Evolutionary conservation across 2,888 invertebrate species (phyloP).

Genomic region (Mechanitis messenoides): DNA sequence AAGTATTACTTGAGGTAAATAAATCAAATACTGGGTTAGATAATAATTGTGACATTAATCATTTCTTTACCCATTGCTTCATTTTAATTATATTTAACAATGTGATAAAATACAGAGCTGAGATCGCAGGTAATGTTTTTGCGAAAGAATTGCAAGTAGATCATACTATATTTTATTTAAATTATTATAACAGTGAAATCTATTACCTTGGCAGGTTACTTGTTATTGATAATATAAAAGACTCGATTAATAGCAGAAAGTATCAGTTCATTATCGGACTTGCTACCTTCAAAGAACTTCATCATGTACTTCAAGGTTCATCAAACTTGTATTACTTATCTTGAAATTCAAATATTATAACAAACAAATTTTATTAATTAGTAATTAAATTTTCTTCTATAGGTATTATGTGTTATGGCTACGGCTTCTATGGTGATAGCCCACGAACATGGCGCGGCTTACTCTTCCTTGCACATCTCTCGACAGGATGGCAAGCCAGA

Average conservation of each 20-base stretch:
- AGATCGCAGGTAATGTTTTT: conserved; percentile 35
- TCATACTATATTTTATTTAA: conserved; percentile 40
- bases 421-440: conserved; percentile 42
- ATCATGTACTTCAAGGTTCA: conserved; percentile 65
- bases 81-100: conserved; percentile 15
- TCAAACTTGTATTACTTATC: background rate
- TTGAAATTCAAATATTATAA: background rate
- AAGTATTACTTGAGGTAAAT: too few relatives aligned
- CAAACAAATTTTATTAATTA: background rate
- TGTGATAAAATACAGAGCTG: conserved; percentile 9
- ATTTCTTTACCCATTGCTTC: conserved; percentile 13
- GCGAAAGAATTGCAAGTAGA: conserved; percentile 51
- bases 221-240: conserved; percentile 63
- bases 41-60: background rate
- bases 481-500: conserved; percentile 53
- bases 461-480: conserved; percentile 58
- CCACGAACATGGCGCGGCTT: conserved; percentile 40
- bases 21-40: background rate
- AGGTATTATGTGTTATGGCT: conserved; percentile 45
- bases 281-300: conserved; percentile 37
- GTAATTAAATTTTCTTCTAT: conserved; percentile 7
- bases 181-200: conserved; percentile 59
- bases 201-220: conserved; percentile 61
- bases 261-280: conserved; percentile 56
- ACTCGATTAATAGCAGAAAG: conserved; percentile 44